phyloP scores from a whole-genome alignment of 2,113 vertebrate species.

The Pelusios castaneus region DNA sequence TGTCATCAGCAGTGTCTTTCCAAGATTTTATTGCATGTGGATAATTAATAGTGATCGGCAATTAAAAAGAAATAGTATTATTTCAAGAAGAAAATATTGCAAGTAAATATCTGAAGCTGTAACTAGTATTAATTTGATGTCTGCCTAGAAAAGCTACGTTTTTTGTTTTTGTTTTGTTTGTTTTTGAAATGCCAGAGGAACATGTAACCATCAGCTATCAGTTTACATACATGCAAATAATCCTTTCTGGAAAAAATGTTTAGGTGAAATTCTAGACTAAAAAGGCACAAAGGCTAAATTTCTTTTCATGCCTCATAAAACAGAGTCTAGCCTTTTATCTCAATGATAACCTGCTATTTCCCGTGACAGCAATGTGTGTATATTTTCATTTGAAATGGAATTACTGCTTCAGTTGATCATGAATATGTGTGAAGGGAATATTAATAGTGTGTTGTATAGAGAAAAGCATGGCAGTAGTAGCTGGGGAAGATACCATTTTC shows the following conservation, averaged over 20 bases:
- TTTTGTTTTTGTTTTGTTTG: constrained; percentile 39
- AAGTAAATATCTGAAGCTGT: neutral
- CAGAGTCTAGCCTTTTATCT: constrained; percentile 55
- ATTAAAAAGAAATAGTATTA: neutral
- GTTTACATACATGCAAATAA: constrained; percentile 52
- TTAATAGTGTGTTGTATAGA: neutral
- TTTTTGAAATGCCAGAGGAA: constrained; percentile 51
- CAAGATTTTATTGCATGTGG: neutral
- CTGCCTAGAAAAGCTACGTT: constrained; percentile 25
- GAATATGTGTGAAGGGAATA: neutral
- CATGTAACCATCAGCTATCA: constrained; percentile 51
- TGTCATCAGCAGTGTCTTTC: neutral
- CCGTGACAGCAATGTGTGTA: constrained; percentile 57
- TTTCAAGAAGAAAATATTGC: neutral
- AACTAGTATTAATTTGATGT: neutral
- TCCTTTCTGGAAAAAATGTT: constrained; percentile 62
- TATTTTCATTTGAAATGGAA: constrained; percentile 56
- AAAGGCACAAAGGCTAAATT: constrained; percentile 57
- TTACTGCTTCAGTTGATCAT: neutral
- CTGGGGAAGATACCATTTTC: neutral
- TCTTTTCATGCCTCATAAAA: constrained; percentile 53
- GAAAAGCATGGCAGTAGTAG: neutral
- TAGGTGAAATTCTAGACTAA: constrained; percentile 63
- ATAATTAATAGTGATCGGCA: neutral
- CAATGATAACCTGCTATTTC: constrained; percentile 70